Evolutionary conservation across 2,113 vertebrate genomes (phyloP).

Genomic region (Protomyctophum bolini): DNA sequence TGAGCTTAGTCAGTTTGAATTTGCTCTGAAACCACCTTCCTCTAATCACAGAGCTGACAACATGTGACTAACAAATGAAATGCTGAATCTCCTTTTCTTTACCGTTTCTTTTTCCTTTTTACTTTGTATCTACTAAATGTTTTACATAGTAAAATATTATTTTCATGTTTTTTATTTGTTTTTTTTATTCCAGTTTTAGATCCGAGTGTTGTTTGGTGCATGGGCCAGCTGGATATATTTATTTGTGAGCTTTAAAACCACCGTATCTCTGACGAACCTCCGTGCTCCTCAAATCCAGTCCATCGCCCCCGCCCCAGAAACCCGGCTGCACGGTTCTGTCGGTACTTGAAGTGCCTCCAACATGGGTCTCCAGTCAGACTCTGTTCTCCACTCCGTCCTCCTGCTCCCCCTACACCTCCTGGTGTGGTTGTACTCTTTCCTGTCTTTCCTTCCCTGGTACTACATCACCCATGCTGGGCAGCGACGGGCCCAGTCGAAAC

Average conservation of each 20-base stretch:
- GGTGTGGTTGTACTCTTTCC: constrained; percentile 90
- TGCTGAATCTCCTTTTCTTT: background rate
- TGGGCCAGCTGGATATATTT: constrained; percentile 15
- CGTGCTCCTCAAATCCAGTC: background rate
- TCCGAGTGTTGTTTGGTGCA: background rate
- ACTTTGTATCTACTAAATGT: too few species aligned
- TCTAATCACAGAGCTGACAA: constrained; percentile 3
- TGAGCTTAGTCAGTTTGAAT: background rate
- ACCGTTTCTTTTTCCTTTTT: too few species aligned
- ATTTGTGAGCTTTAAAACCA: background rate
- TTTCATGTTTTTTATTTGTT: background rate
- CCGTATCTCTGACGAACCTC: background rate
- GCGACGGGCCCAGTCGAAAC: constrained; percentile 85
- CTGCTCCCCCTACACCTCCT: constrained; percentile 90
- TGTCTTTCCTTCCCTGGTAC: constrained; percentile 98
- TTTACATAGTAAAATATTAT: background rate
- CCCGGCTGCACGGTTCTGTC: too few species aligned
- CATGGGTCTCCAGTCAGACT: constrained; percentile 86
- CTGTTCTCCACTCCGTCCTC: constrained; percentile 77
- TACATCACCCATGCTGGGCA: constrained; percentile 89
- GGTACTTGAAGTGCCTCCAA: constrained; percentile 1
- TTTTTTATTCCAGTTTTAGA: constrained; percentile 36
- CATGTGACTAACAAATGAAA: background rate
- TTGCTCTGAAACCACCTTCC: background rate
- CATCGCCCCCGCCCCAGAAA: background rate